These are phyloP conservation scores for Papilio aristodemus DNA, from an alignment of 1,140 invertebrate species.

Conservation along the genomic window DNA sequence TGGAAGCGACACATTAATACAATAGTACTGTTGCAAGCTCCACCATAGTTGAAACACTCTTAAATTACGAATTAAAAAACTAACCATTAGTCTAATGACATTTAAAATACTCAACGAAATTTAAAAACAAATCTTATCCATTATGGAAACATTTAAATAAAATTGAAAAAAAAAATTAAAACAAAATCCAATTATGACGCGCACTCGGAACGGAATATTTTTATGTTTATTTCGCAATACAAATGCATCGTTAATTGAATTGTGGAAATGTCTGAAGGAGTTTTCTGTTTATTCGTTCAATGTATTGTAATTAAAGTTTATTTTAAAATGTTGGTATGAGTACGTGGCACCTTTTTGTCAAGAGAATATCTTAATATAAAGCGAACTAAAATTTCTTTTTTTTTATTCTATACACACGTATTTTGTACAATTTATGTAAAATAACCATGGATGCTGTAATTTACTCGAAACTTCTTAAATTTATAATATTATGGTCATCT, in stretches of 20 bases:
- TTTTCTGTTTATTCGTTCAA: neutral
- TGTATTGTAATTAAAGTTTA: neutral
- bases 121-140: neutral
- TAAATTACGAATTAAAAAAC: neutral
- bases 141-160: neutral
- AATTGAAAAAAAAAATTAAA: neutral
- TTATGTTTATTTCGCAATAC: neutral
- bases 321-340: neutral
- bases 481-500: no score
- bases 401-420: no score
- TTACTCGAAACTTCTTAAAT: no score
- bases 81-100: neutral
- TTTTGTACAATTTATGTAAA: no score
- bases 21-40: no score
- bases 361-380: no score
- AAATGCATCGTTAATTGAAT: neutral
- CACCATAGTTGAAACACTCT: no score
- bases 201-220: neutral
- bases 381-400: no score
- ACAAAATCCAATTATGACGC: constrained; percentile 9
- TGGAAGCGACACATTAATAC: no score
- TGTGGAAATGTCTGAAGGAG: neutral
- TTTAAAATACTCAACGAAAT: no score
- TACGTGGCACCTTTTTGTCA: neutral
- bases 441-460: no score